Percentiles rank a stretch among this genome's conserved stretches.
Evolutionary conservation across 2,113 vertebrate species (phyloP).

Genomic region (Burhinus oedicnemus): DNA sequence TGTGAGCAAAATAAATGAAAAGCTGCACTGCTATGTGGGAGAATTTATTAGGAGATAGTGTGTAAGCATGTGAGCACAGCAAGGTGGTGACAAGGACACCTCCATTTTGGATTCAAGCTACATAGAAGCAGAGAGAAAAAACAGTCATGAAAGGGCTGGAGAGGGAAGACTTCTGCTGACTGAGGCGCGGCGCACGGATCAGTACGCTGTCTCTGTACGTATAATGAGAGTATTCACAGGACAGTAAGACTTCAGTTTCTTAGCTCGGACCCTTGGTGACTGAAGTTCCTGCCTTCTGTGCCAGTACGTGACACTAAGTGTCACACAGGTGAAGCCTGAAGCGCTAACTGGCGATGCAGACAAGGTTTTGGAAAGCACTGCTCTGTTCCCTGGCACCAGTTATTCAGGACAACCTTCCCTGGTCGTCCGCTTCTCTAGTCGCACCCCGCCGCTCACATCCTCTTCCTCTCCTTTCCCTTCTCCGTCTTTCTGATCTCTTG

Average conservation of each 20-base stretch:
- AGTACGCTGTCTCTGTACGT: accelerated
- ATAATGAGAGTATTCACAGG: slow-evolving; percentile 5
- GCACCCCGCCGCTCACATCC: not conserved
- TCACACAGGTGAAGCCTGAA: not conserved
- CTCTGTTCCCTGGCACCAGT: not conserved
- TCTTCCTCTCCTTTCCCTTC: not conserved
- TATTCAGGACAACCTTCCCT: not conserved
- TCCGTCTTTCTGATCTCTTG: not conserved
- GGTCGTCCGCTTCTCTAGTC: accelerated
- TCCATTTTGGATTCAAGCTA: not conserved
- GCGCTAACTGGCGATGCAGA: not conserved
- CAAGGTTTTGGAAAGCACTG: not conserved
- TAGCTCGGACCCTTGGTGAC: not conserved
- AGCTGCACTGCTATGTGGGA: not conserved
- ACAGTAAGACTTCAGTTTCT: not conserved
- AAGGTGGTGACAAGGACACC: not conserved
- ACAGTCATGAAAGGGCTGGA: not conserved
- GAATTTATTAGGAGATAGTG: not conserved
- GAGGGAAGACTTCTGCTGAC: not conserved
- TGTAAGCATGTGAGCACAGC: not conserved
- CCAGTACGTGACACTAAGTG: not conserved
- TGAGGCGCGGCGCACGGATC: not conserved
- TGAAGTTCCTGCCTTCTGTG: not conserved
- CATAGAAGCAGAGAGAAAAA: not conserved
- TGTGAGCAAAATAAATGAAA: not conserved